Evolutionary conservation across 2,888 invertebrate genomes (phyloP), one percentile per base, ranked within the genome.

Genomic region (Melanargia galathea): DNA sequence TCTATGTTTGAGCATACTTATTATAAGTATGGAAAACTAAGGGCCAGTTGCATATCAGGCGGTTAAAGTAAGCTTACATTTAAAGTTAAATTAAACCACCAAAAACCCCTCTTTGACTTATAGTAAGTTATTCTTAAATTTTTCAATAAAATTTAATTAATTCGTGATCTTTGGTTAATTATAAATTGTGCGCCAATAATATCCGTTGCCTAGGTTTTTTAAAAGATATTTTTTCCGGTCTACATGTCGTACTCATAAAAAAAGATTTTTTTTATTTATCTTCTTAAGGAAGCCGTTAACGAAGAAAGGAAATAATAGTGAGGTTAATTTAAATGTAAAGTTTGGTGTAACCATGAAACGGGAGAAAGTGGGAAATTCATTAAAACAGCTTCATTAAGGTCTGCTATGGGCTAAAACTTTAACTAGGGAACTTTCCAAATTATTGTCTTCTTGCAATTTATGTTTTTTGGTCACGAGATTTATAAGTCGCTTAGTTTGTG

Each of bases 301-400:
- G 57, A 52, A 57, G 45, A 58, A 62, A 62, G 58, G 48, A 62
- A 62, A 62, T 64, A 58, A 62, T 62, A 40, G 58, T 48, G 22
- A 30, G 26, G 71, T 69, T 74, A 71, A 75, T 76, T 75, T 74
- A 74, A 73, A 77, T 75, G 76, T 75, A 73, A 75, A 73, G 71
- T 68, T 68, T 66, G 68, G 68, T 60, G 65, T 65, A 65, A 60
- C 69, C 67, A 63, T 68, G 67, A 67, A 59, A 63, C 54, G 49
- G 40, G 49, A 60, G 55, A 62, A 64, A 69, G 65, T 64, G 63
- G 63, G 63, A 70, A 66, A 65, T 64, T 69, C 68, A 58, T 56
- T 60, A 57, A 48, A 58, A 58, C 58, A 66, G 64, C 66, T 68
- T 67, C 57, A 63, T 70, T 69, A 63, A 65, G 63, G 67, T 57